phyloP scores from a whole-genome alignment of 2,113 vertebrate species.

The Turdus rufiventris region DNA sequence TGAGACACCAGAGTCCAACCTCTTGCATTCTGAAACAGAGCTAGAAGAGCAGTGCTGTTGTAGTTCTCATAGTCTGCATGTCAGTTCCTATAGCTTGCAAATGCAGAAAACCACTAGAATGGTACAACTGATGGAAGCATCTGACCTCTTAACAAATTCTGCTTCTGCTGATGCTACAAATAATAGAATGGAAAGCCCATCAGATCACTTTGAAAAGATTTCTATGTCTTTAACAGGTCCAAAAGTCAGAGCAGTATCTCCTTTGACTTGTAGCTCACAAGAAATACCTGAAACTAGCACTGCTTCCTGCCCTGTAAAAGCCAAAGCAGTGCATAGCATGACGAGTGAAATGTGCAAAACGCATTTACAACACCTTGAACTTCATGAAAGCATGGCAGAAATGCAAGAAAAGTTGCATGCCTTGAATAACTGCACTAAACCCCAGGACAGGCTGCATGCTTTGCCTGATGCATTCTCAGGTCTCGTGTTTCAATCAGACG shows the following conservation, averaged over 20 bases:
- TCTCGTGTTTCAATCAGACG: conserved; percentile 70
- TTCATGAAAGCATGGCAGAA: conserved; percentile 66
- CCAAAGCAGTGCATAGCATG: conserved; percentile 55
- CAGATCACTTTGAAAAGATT: conserved; percentile 62
- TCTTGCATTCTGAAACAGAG: conserved; percentile 80
- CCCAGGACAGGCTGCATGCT: conserved; percentile 80
- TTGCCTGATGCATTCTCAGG: conserved; percentile 73
- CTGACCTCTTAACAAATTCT: conserved; percentile 55
- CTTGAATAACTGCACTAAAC: conserved; percentile 71
- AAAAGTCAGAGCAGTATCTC: conserved; percentile 66
- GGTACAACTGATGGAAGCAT: conserved; percentile 14
- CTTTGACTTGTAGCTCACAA: conserved; percentile 64
- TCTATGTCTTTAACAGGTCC: conserved; percentile 49
- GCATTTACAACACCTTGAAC: conserved; percentile 56
- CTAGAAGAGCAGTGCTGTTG: conserved; percentile 74
- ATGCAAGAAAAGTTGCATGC: conserved; percentile 81
- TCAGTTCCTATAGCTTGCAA: conserved; percentile 67
- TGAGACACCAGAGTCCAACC: conserved; percentile 84
- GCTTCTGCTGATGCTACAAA: conserved; percentile 54
- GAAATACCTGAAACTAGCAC: conserved; percentile 59
- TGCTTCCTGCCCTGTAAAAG: conserved; percentile 58
- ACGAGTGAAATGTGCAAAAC: conserved; percentile 59
- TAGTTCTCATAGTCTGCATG: conserved; percentile 70
- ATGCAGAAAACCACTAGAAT: conserved; percentile 51
- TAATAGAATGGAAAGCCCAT: conserved; percentile 52